Percentiles rank a stretch among this genome's conserved stretches.
These are phyloP conservation scores for Cranoglanis bouderius DNA, from an alignment of 2,113 vertebrate species.

Conservation along the genomic window DNA sequence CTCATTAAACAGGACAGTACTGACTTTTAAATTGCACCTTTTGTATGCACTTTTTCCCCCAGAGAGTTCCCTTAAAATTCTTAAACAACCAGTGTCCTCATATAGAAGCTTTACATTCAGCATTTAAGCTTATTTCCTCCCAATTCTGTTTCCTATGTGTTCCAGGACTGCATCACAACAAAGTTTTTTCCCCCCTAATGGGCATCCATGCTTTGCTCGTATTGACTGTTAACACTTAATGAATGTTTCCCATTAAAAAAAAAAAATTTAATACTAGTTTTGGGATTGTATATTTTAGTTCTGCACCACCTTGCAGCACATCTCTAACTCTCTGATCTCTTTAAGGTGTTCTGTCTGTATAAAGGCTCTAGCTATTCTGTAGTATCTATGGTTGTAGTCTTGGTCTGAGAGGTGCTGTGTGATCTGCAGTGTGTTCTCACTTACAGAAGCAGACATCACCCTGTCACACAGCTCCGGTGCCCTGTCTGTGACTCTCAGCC, in stretches of 20 bases:
- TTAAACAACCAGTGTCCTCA: not conserved
- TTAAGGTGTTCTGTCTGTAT: not conserved
- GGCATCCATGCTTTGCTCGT: not conserved
- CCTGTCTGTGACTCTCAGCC: not conserved
- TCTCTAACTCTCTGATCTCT: not conserved
- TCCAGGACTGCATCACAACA: not conserved
- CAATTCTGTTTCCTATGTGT: not conserved
- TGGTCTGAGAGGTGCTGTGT: not conserved
- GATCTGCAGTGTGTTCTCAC: not conserved
- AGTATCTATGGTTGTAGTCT: not conserved
- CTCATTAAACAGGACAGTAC: not conserved
- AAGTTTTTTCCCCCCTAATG: not conserved
- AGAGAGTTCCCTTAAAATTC: not conserved
- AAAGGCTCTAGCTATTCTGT: not conserved
- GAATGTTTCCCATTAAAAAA: rapidly evolving
- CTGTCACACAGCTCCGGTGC: slow-evolving; percentile 3
- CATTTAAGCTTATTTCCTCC: not conserved
- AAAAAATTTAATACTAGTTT: not conserved
- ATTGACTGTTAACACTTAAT: not conserved
- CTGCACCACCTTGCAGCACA: not conserved
- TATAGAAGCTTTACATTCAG: not conserved
- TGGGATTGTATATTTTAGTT: not conserved
- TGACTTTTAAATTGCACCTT: not conserved
- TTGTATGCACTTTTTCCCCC: not conserved
- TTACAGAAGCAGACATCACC: not conserved